Evolutionary conservation across 2,797 vertebrate genomes (phyloP), one percentile per base, ranked within the genome.

Genomic region (Phyllotis vaccarum): DNA sequence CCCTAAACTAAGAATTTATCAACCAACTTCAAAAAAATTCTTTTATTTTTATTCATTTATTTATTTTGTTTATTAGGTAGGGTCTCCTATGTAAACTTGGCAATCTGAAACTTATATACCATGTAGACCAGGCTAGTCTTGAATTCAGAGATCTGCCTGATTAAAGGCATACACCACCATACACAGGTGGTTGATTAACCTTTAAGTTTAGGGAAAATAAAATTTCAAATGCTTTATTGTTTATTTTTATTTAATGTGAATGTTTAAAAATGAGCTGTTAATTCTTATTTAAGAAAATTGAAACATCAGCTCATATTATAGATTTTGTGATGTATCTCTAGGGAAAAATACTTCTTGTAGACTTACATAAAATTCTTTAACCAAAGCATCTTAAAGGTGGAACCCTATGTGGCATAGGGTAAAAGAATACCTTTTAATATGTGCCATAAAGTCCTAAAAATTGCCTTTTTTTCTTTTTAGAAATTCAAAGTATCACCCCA

Each of bases 361-460:
- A 91, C 6, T 95, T 95, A 12, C 24, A 19, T 89, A 93, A 68
- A 97, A 93, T 52, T 4, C 16, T 81, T 79, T 76, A 72, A 93
- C 40, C 11, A 58, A 96, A 86, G 62, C n/a, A 34, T 93, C 27
- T 88, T 95, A 70, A 79, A 27, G 29, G 34, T 87, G 95, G 78
- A 74, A 37, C 90, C 93, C 27, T 92, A 91, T 89, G 46, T 90
- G 34, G 86, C 37, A 68, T 17, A 37, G 16, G 24, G 22, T 86
- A 60, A 90, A 95, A 80, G 27, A 93, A 83, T 49, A 64, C 0
- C 52, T 89, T 88, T 49, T 95, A 72, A 56, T 37, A 34, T 97
- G 34, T 0, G 31, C 14, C 58, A 34, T 96, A 58, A 66, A 56
- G 90, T 93, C 43, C 54, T 95, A 86, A 97, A 97, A 96, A 93